Evolutionary conservation across 2,113 vertebrate species (phyloP), one percentile per base, ranked within the genome.

Genomic region (Sphaerodactylus townsendi): DNA sequence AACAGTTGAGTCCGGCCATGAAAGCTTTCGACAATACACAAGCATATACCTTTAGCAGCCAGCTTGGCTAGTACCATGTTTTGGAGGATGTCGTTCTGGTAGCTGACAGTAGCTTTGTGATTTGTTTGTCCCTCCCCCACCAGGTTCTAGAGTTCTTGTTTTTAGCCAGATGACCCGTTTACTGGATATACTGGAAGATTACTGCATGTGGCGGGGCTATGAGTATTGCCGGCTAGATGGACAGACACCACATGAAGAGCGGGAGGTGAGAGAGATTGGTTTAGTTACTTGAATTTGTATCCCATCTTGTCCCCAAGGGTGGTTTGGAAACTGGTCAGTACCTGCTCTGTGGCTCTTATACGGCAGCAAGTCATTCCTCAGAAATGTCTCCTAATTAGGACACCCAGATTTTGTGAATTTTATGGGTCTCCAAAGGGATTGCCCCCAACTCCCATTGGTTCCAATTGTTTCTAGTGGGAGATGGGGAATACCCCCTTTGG

Each of bases 161-260:
- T 98, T 98, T 85, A 98, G 97, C 86, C 97, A 98, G 92, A 98
- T 98, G 97, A 98, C 97, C 72, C 97, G 97, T 6, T 92, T 98
- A 77, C 88, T 98, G 90, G 97, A 98, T 90, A 98, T 98, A 89
- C 87, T 98, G 94, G 97, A 98, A 82, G 97, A 98, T 89, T 98
- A 97, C 87, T 98, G 97, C 92, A 98, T 98, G 97, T 98, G 97
- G 97, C 96, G 96, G 89, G 97, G 97, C 1, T 97, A 97, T 46
- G 97, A 97, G 85, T 98, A 98, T 94, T 98, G 97, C 89, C 95
- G 97, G 1, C 95, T 98, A 15, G 97, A 98, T 91, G 97, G 97
- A 72, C 97, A 98, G 92, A 98, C 97, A 0, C 97, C 97, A 3
- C 97, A 98, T 21, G 97, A 98, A 86, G 97, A 97, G 85, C 96